Conservation (phyloP, 2,113 vertebrate genomes). For the Grus americana region DNA sequence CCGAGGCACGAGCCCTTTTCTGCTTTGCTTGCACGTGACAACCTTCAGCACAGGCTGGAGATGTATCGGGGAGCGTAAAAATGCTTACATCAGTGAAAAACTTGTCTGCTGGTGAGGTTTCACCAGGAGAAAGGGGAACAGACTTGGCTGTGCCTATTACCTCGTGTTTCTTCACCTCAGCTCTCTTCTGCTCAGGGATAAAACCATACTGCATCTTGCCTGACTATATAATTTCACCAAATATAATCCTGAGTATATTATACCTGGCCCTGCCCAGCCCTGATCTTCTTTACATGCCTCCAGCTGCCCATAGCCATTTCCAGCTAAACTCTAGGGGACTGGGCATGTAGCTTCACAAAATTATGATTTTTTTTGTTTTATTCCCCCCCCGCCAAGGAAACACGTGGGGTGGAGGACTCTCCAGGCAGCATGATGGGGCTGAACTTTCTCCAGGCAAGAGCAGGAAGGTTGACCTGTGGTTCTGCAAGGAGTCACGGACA, state of each 20-base stretch:
- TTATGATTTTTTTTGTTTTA: too few species aligned
- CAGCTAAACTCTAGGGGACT: not conserved
- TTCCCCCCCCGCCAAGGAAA: slow-evolving; percentile 41
- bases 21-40: not conserved
- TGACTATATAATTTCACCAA: not conserved
- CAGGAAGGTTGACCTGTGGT: slow-evolving; percentile 65
- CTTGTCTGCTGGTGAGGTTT: not conserved
- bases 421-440: not conserved
- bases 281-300: accelerated
- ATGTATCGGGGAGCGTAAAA: accelerated
- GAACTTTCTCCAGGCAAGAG: not conserved
- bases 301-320: not conserved
- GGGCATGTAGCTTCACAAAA: not conserved
- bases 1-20: accelerated
- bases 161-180: not conserved
- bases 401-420: not conserved
- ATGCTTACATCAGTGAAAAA: not conserved
- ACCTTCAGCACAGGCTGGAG: not conserved
- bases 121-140: not conserved
- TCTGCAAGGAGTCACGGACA: slow-evolving; percentile 59
- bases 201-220: not conserved
- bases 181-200: not conserved
- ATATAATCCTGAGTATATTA: not conserved
- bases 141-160: not conserved
- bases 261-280: not conserved